Percentiles rank a stretch among this genome's conserved stretches.
phyloP scores from a whole-genome alignment of 2,797 vertebrate species.

The Adrianichthys oophorus region DNA sequence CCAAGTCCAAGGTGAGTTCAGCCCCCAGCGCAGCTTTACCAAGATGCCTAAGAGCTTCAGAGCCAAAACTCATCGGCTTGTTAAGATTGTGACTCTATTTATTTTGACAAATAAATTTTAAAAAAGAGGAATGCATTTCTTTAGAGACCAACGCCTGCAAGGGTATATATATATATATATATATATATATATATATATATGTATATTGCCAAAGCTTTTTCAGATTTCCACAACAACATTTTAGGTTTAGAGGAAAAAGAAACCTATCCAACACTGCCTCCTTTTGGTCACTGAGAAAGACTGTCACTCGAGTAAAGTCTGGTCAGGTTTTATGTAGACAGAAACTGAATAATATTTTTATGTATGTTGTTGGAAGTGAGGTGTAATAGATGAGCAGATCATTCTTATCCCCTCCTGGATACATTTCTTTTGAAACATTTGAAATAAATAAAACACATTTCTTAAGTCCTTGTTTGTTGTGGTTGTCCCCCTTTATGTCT shows the following conservation, averaged over 20 bases:
- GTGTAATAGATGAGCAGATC: too few species aligned
- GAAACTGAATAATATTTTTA: too few species aligned
- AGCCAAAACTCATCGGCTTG: slow-evolving; percentile 54
- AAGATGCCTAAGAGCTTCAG: slow-evolving; percentile 44
- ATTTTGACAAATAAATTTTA: slow-evolving; percentile 35
- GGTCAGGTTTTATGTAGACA: too few species aligned
- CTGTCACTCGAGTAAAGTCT: too few species aligned
- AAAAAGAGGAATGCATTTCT: slow-evolving; percentile 45
- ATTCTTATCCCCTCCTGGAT: too few species aligned
- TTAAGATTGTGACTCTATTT: slow-evolving; percentile 3
- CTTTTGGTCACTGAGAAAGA: slow-evolving; percentile 26
- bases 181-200: slow-evolving; percentile 1
- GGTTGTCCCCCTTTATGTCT: neutral
- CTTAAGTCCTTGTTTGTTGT: neutral
- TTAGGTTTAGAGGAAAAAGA: too few species aligned
- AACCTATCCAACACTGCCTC: slow-evolving; percentile 53
- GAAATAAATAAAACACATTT: slow-evolving; percentile 7
- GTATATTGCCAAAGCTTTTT: slow-evolving; percentile 23
- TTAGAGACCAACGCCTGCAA: slow-evolving; percentile 14
- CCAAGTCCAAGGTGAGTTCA: slow-evolving; percentile 24
- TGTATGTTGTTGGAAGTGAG: too few species aligned
- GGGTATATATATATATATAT: slow-evolving; percentile 15
- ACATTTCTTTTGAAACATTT: too few species aligned
- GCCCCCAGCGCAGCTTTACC: slow-evolving; percentile 42
- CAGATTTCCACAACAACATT: neutral